Evolutionary conservation across 1,140 invertebrate species (phyloP), one percentile per base, ranked within the genome.

Genomic region (Holotrichia oblita): DNA sequence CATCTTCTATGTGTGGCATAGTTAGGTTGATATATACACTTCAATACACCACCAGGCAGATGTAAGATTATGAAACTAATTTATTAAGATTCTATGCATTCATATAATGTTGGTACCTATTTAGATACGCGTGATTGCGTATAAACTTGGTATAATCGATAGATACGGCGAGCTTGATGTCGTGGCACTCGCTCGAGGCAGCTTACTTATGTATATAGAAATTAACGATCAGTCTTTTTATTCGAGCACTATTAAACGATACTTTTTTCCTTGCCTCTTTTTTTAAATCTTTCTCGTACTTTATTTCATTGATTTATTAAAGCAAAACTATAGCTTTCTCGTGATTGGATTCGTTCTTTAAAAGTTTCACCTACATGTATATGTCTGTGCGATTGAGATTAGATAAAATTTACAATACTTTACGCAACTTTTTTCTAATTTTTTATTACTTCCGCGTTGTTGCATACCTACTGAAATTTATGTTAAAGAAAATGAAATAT

Each of bases 71-170:
- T 17, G 17, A 55, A 55, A 6, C 17, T 55, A 55, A 55, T n/a
- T n/a, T n/a, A n/a, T n/a, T n/a, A n/a, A n/a, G n/a, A n/a, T n/a
- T n/a, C n/a, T n/a, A n/a, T n/a, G n/a, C n/a, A n/a, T n/a, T n/a
- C n/a, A n/a, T 55, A 55, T 55, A 55, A 55, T 55, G 17, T 55
- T 14, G 48, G 17, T 6, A 17, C 48, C 48, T 55, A 55, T 55
- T 55, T 55, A 55, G 48, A 55, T 55, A 55, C 48, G 48, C 48
- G 17, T 17, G 48, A 55, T 55, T 55, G 48, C n/a, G 48, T 55
- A 55, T 55, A 17, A 55, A 55, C 48, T 48, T 48, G n/a, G n/a
- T 12, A 10, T 48, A 12, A 48, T 14, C 44, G 44, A 48, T 48
- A 14, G 48, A 55, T 55, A 17, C 44, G n/a, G 44, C 14, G 48